Percentiles rank a stretch among this genome's conserved stretches.
These are phyloP conservation scores for Peromyscus melanophrys DNA, from an alignment of 2,797 vertebrate species.

Conservation along the genomic window DNA sequence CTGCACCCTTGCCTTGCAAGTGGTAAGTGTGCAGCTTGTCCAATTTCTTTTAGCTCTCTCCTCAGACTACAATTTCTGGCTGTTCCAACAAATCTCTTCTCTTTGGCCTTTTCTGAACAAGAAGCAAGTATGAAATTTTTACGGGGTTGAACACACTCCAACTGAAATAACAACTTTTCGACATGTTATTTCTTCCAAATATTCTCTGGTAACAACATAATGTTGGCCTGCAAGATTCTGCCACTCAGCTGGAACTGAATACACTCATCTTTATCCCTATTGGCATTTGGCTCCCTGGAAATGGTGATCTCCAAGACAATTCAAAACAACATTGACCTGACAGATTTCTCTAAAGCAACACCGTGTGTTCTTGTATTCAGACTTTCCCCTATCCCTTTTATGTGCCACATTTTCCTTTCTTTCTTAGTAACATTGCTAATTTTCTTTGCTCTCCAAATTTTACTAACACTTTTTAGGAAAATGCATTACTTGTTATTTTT, in stretches of 20 bases:
- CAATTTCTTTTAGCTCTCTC: background rate
- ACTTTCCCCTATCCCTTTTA: background rate
- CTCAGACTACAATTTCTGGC: background rate
- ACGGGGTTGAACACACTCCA: background rate
- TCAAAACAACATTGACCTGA: background rate
- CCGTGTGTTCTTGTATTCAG: background rate
- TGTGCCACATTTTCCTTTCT: background rate
- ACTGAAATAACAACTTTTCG: slow-evolving; percentile 8
- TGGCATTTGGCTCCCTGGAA: background rate
- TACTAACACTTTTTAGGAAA: background rate
- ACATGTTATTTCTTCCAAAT: background rate
- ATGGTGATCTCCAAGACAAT: background rate
- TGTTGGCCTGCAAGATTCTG: background rate
- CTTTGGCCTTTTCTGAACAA: background rate
- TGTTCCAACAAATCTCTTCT: background rate
- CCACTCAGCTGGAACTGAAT: background rate
- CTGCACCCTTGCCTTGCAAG: background rate
- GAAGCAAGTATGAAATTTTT: background rate
- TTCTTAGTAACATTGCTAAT: background rate
- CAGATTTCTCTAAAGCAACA: background rate
- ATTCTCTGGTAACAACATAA: background rate
- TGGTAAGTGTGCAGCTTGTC: background rate
- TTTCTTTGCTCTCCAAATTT: background rate
- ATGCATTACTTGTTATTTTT: background rate
- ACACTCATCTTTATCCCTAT: background rate